Base-by-base conservation (phyloP, 2,797 vertebrate species). In the Halcyon chelicuti region DNA sequence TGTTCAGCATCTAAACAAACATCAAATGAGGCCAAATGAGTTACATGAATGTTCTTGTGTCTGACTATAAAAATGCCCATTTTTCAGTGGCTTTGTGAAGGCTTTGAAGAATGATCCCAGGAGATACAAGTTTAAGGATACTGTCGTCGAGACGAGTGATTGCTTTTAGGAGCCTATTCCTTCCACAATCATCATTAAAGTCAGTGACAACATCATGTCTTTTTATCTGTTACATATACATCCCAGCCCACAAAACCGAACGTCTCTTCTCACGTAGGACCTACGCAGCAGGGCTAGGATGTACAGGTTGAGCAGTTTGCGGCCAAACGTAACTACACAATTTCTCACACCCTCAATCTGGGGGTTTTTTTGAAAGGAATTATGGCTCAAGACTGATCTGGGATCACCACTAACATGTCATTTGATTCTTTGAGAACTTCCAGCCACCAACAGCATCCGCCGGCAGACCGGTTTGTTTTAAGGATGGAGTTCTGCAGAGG, bases 1-100 rank as follows among this genome's bases (percentile, higher is more conserved):
- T 92, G 81, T 88, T 91, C 78, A 88, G 37, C n/a, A n/a, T 63
- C 90, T 85, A 44, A 89, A 92, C 63, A 87, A 85, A 85, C 35
- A 7, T 5, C 86, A 81, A 92, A 44, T 0, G 1, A 73, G 75
- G 80, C 74, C 85, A 93, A 82, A 87, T 8, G 39, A 94, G 75
- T 61, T 80, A 87, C 33, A 25, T 28, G 65, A 77, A 25, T 17
- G 18, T 74, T 83, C 49, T n/a, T 58, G 14, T 46, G 39, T 42
- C 85, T 33, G 44, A 76, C 84, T 82, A 52, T 5, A 87, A 70
- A 94, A 90, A 85, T 37, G 57, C 7, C 8, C 5, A 3, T 14
- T 54, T 91, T 75, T 39, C 74, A 86, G 35, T 21, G 54, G 52
- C 61, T 77, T 58, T 67, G 33, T 57, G 33, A 66, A 94, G 66